These are phyloP conservation scores for Cheilosia pagana DNA, from an alignment of 2,888 invertebrate species.

Conservation along the genomic window DNA sequence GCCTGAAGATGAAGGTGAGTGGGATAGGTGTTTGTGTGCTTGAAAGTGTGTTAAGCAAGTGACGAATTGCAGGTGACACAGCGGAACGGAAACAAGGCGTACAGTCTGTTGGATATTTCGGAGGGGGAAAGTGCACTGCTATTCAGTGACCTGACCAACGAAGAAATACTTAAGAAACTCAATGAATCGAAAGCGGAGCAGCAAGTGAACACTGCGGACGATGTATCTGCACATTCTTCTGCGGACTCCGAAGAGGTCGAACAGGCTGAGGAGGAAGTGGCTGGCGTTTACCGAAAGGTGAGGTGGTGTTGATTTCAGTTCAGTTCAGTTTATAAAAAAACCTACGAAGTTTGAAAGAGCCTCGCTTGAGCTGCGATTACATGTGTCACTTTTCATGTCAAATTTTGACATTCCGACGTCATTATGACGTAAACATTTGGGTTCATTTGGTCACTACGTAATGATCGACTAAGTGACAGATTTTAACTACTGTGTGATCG, in stretches of 20 bases:
- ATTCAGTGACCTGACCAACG: constrained; percentile 72
- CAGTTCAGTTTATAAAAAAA: too few species aligned
- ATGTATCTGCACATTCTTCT: constrained; percentile 49
- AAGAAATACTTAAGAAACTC: constrained; percentile 71
- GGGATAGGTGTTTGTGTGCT: not conserved
- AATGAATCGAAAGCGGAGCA: constrained; percentile 52
- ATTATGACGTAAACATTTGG: too few species aligned
- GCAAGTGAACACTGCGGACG: constrained; percentile 9
- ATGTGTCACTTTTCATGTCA: too few species aligned
- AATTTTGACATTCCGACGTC: too few species aligned
- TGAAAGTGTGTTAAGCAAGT: not conserved
- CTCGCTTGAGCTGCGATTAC: too few species aligned
- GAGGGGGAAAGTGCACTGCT: constrained; percentile 61
- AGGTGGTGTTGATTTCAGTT: too few species aligned
- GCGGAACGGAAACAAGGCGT: constrained; percentile 66
- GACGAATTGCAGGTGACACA: constrained; percentile 64
- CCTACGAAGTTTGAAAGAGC: too few species aligned
- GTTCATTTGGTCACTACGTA: too few species aligned
- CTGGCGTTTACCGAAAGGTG: constrained; percentile 67
- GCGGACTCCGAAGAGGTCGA: constrained; percentile 25
- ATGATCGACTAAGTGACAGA: too few species aligned
- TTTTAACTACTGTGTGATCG: too few species aligned
- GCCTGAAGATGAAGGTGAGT: constrained; percentile 79
- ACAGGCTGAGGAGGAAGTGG: constrained; percentile 54
- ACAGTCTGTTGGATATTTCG: constrained; percentile 72